phyloP scores from a whole-genome alignment of 1,140 invertebrate genomes.

The Drosophila subpulchrella region DNA sequence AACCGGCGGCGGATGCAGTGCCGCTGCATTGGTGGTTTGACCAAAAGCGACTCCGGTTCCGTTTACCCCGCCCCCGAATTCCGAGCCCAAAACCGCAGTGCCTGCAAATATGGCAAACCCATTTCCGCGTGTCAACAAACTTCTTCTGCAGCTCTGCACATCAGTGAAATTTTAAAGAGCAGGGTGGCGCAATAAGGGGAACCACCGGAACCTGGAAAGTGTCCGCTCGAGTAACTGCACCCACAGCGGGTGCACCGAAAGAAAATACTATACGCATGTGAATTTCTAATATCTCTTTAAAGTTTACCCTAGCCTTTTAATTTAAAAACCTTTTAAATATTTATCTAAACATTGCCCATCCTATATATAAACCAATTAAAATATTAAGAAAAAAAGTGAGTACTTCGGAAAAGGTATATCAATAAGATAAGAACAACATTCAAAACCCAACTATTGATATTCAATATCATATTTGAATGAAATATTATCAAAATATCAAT shows the following conservation, averaged over 20 bases:
- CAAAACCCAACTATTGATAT: not conserved
- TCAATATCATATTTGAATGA: too few relatives aligned
- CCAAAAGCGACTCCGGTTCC: conserved; percentile 48
- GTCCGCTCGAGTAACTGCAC: conserved; percentile 49
- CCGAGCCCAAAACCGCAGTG: conserved; percentile 8
- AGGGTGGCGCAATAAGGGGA: conserved; percentile 8
- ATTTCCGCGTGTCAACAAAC: conserved; percentile 62
- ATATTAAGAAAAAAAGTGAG: too few relatives aligned
- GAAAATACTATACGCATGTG: not conserved
- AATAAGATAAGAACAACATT: too few relatives aligned
- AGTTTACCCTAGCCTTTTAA: too few relatives aligned
- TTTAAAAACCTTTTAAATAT: too few relatives aligned
- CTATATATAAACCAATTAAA: too few relatives aligned
- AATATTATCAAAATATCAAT: too few relatives aligned
- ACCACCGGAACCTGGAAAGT: conserved; percentile 43
- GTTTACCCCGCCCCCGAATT: conserved; percentile 1
- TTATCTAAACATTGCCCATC: too few relatives aligned
- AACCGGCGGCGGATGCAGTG: conserved; percentile 35
- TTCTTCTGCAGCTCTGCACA: conserved; percentile 29
- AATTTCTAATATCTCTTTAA: too few relatives aligned
- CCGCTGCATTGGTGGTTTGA: conserved; percentile 43
- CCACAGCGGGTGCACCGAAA: conserved; percentile 10
- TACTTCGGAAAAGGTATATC: too few relatives aligned
- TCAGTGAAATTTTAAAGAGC: conserved; percentile 39
- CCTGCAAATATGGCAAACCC: conserved; percentile 54